phyloP scores from a whole-genome alignment of 30 jellyfish, hydroid and myxozoan species.

The Chrysaora quinquecirrha region DNA sequence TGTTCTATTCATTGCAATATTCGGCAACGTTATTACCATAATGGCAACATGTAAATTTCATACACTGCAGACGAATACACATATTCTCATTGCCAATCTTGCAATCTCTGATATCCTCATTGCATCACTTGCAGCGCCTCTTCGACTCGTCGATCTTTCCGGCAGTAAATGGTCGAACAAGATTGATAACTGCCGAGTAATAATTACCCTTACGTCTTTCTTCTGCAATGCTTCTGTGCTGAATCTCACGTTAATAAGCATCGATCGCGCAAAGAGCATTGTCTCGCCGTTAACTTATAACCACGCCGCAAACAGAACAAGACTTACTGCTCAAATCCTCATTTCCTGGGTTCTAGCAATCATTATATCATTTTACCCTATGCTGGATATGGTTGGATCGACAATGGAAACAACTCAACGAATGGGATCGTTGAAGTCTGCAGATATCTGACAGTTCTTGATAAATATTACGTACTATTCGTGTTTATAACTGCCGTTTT shows the following conservation, averaged over 20 bases:
- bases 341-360: constrained; percentile 53
- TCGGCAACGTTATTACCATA: constrained; percentile 48
- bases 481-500: constrained; percentile 57
- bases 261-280: constrained; percentile 62
- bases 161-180: constrained; percentile 50
- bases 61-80: constrained; percentile 47
- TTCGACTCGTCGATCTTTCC: constrained; percentile 36
- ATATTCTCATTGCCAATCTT: constrained; percentile 45
- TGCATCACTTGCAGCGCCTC: constrained; percentile 65
- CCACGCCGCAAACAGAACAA: background rate
- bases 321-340: constrained; percentile 9
- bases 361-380: constrained; percentile 40
- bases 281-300: constrained; percentile 63
- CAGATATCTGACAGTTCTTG: constrained; percentile 53
- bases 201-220: constrained; percentile 48
- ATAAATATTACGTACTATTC: constrained; percentile 33
- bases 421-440: constrained; percentile 21
- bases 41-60: constrained; percentile 36
- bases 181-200: constrained; percentile 40
- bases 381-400: constrained; percentile 57
- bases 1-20: constrained; percentile 21
- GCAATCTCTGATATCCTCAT: constrained; percentile 64
- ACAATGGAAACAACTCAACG: background rate
- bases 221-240: constrained; percentile 70
- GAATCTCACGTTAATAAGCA: constrained; percentile 60